Evolutionary conservation across 2,797 vertebrate genomes (phyloP), one percentile per base, ranked within the genome.

Genomic region (Podarcis siculus): DNA sequence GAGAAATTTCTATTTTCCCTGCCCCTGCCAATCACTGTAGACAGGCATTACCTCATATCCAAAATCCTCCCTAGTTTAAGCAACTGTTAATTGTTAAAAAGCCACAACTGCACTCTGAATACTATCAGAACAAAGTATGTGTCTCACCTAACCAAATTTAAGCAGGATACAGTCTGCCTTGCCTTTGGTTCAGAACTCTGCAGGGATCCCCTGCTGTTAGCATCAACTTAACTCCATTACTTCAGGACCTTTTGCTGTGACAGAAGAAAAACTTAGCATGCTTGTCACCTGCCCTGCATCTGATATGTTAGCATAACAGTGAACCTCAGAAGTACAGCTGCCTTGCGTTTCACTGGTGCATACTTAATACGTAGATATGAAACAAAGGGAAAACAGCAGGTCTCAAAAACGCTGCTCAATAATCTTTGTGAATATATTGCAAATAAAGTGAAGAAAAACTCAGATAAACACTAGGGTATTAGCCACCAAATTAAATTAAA

Each of bases 301-400:
- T 32, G 32, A 84, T 77, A 21, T 0, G 0, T 78, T 30, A 30
- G 45, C 39, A 13, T 75, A 72, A 15, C 0, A 0, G 89, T 73
- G 78, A 58, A 75, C 23, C 72, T 71, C 67, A 2, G 0, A 0
- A 0, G 0, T n/a, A 0, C 72, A 0, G 0, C 78, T 0, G 1
- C 6, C 77, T 77, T 0, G 64, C 66, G 15, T 49, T 73, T 82
- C 10, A 75, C 30, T 83, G 81, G 45, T n/a, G 13, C 35, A 3
- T 30, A 27, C 23, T 37, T 83, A 80, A 81, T 15, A 42, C 66
- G 9, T 5, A 17, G 30, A 27, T 76, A 79, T 32, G 71, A 21
- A 42, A 75, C 9, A 0, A 69, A 78, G 0, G 0, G 8, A 15
- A 45, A 88, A 71, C 25, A 37, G 64, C 79, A 69, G 32, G 35